These are phyloP conservation scores for Ichneumoninae sp. DNA, from an alignment of 2,888 invertebrate genomes.

Conservation along the genomic window DNA sequence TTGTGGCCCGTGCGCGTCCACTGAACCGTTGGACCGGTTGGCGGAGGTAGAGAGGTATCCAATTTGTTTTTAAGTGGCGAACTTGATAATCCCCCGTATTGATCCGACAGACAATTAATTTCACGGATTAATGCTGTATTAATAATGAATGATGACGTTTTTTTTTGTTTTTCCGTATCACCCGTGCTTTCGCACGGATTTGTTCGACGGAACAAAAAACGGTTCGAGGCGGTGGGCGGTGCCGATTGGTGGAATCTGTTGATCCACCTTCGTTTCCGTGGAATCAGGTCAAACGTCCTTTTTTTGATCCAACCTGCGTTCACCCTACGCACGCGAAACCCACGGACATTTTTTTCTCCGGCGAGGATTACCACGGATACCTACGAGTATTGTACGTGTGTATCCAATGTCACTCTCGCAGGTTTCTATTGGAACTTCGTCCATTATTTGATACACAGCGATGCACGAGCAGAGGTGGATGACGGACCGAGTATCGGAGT, in stretches of 20 bases:
- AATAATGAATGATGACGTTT: constrained; percentile 8
- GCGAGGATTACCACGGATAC: constrained; percentile 1
- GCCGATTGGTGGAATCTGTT: not conserved
- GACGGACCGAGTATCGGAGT: not conserved
- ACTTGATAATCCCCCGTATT: constrained; percentile 49
- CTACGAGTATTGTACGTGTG: not conserved
- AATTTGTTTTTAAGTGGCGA: constrained; percentile 56
- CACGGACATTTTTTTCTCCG: not conserved
- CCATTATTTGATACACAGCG: constrained; percentile 5
- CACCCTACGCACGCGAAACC: not conserved
- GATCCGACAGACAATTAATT: constrained; percentile 53
- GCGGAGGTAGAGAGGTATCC: constrained; percentile 26
- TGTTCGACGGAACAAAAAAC: not conserved
- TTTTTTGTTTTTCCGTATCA: not conserved
- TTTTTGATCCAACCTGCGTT: not conserved
- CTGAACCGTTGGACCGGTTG: constrained; percentile 14
- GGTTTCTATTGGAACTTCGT: constrained; percentile 8
- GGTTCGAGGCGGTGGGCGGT: not conserved
- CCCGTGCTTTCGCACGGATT: not conserved
- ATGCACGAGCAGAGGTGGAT: not conserved
- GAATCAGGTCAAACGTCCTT: constrained; percentile 16
- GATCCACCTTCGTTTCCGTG: not conserved
- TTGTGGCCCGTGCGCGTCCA: not conserved
- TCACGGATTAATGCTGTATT: not conserved
- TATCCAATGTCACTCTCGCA: not conserved